phyloP scores from a whole-genome alignment of 1,140 invertebrate species.

The Neoseiulus cucumeris region DNA sequence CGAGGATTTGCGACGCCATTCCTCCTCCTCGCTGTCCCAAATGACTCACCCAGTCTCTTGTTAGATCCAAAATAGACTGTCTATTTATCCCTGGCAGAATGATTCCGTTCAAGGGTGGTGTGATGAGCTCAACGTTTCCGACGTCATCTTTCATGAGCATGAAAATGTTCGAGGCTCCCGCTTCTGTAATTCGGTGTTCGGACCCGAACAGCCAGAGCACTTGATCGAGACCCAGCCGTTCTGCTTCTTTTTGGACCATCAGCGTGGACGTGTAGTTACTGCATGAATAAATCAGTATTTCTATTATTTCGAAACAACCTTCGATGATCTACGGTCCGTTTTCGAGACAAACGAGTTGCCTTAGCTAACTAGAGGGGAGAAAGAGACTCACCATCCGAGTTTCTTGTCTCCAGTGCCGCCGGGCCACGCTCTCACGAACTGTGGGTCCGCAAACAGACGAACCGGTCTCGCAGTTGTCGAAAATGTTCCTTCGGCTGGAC shows the following conservation, averaged over 20 bases:
- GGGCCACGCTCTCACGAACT: conserved; percentile 71
- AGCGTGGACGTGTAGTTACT: conserved; percentile 39
- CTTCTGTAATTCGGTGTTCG: conserved; percentile 85
- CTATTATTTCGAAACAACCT: neutral
- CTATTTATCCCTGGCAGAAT: conserved; percentile 85
- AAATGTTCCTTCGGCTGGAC: conserved; percentile 84
- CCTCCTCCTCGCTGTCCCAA: neutral
- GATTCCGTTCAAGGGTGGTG: conserved; percentile 47
- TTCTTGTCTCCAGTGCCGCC: conserved; percentile 84
- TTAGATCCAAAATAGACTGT: conserved; percentile 59
- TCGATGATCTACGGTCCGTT: neutral
- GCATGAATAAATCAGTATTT: neutral
- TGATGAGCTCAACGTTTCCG: conserved; percentile 81
- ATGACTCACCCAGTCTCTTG: conserved; percentile 41
- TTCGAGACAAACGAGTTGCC: neutral
- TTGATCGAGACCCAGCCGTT: conserved; percentile 64
- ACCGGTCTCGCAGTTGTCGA: conserved; percentile 47
- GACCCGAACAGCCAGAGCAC: conserved; percentile 91
- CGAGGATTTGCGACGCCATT: neutral
- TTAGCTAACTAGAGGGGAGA: neutral
- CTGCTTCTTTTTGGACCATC: conserved; percentile 44
- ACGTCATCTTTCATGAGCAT: conserved; percentile 56
- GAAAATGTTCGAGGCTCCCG: conserved; percentile 97
- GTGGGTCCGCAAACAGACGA: conserved; percentile 54
- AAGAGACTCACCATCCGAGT: conserved; percentile 44